A percentile compares a stretch with the other conserved stretches of the same genome.
phyloP scores from a whole-genome alignment of 2,888 invertebrate species.

The Xanthia icteritia region DNA sequence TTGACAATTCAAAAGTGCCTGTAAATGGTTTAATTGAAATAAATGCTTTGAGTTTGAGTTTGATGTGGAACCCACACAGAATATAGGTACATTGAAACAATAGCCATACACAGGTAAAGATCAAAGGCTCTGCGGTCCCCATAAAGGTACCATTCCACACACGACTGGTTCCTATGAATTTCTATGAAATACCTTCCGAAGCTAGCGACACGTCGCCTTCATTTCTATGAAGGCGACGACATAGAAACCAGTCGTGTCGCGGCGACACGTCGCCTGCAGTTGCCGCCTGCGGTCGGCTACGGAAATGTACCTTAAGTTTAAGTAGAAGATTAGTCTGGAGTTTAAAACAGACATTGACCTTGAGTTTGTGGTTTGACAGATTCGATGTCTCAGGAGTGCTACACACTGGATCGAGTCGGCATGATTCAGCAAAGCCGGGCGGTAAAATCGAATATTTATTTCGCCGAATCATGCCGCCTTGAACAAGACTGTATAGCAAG shows the following conservation, averaged over 20 bases:
- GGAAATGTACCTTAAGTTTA: neutral
- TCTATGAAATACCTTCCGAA: too few relatives aligned
- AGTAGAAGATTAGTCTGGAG: neutral
- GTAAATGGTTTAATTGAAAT: too few relatives aligned
- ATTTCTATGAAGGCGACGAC: too few relatives aligned
- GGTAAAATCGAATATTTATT: neutral
- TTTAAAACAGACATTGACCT: neutral
- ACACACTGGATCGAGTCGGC: neutral
- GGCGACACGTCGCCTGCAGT: too few relatives aligned
- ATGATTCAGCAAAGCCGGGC: neutral
- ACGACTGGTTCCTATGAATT: too few relatives aligned
- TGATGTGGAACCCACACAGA: neutral
- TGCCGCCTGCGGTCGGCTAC: too few relatives aligned
- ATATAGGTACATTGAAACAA: slow-evolving; percentile 6
- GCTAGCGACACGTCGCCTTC: too few relatives aligned
- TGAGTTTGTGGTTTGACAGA: neutral
- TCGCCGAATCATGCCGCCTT: neutral
- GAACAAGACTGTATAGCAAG: neutral
- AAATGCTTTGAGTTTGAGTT: too few relatives aligned
- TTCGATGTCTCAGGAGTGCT: neutral
- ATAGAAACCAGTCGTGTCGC: too few relatives aligned
- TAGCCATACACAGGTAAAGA: neutral
- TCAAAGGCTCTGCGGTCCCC: neutral
- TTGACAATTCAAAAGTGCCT: too few relatives aligned
- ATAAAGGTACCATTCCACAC: too few relatives aligned